phyloP scores from a whole-genome alignment of 1,140 invertebrate species.

The Augochlora pura region DNA sequence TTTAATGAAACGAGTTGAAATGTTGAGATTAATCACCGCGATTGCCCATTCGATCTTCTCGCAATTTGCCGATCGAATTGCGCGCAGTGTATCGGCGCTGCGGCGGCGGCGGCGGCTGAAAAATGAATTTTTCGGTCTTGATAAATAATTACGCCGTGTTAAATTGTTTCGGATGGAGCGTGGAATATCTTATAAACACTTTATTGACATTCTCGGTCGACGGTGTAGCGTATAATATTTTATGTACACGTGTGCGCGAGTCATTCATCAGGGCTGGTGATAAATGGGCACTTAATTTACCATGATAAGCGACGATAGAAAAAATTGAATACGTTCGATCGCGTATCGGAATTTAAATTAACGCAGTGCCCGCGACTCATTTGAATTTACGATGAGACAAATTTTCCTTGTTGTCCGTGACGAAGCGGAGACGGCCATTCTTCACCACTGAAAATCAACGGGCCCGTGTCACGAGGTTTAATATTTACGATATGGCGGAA shows the following conservation, averaged over 20 bases:
- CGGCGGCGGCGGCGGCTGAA: too few species aligned
- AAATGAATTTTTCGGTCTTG: too few species aligned
- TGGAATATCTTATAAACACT: conserved; percentile 35
- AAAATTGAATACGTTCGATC: conserved; percentile 47
- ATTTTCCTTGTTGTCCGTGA: conserved; percentile 34
- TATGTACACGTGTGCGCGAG: conserved; percentile 32
- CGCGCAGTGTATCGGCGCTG: too few species aligned
- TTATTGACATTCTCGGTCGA: conserved; percentile 37
- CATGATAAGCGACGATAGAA: conserved; percentile 51
- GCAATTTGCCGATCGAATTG: too few species aligned
- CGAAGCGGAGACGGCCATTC: not conserved
- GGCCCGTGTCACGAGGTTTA: too few species aligned
- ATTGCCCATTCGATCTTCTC: too few species aligned
- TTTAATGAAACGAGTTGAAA: too few species aligned
- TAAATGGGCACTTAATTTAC: conserved; percentile 56
- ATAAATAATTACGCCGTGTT: too few species aligned
- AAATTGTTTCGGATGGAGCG: conserved; percentile 31
- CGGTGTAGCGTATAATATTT: conserved; percentile 39
- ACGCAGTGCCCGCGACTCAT: conserved; percentile 37
- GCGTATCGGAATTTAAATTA: conserved; percentile 52
- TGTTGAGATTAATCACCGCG: too few species aligned
- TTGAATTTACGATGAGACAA: conserved; percentile 62
- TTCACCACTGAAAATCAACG: conserved; percentile 23
- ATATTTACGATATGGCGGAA: too few species aligned
- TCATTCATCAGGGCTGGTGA: conserved; percentile 48